Evolutionary conservation across 2,888 invertebrate species (phyloP).

Genomic region (Dromius quadrimaculatus): DNA sequence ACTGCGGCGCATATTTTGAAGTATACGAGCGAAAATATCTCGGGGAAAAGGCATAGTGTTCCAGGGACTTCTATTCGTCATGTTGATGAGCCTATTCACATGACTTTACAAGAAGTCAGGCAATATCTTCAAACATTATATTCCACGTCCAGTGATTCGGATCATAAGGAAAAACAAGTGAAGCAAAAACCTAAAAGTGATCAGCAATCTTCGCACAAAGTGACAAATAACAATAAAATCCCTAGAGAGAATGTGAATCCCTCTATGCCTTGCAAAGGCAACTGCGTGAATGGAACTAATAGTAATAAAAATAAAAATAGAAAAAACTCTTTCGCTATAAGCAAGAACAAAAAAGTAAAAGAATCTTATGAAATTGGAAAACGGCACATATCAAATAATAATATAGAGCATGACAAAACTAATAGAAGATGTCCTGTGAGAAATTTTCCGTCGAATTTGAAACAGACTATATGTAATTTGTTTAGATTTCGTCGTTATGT

Average conservation of each 20-base stretch:
- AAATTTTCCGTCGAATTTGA: slow-evolving; percentile 66
- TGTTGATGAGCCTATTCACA: slow-evolving; percentile 79
- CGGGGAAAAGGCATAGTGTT: slow-evolving; percentile 75
- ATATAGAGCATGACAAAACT: slow-evolving; percentile 52
- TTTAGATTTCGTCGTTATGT: slow-evolving; percentile 77
- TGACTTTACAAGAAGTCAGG: slow-evolving; percentile 87
- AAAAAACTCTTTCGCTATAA: slow-evolving; percentile 73
- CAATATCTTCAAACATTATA: slow-evolving; percentile 86
- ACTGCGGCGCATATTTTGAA: slow-evolving; percentile 30
- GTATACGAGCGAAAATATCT: slow-evolving; percentile 55
- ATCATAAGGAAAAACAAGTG: slow-evolving; percentile 67
- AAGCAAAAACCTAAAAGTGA: slow-evolving; percentile 56
- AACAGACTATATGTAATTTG: slow-evolving; percentile 87
- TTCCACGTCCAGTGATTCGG: slow-evolving; percentile 79
- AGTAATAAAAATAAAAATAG: slow-evolving; percentile 67
- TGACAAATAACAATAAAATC: slow-evolving; percentile 59
- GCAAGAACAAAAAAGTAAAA: slow-evolving; percentile 71
- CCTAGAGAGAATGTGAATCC: slow-evolving; percentile 54
- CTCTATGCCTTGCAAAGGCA: slow-evolving; percentile 34
- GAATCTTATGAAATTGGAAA: slow-evolving; percentile 66
- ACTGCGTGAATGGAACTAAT: slow-evolving; percentile 62
- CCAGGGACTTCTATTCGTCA: slow-evolving; percentile 40
- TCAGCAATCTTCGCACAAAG: slow-evolving; percentile 57
- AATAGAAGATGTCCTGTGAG: slow-evolving; percentile 53
- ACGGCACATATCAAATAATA: slow-evolving; percentile 68